Conservation (phyloP, 2,113 vertebrate genomes). For the Seriola quinqueradiata region DNA sequence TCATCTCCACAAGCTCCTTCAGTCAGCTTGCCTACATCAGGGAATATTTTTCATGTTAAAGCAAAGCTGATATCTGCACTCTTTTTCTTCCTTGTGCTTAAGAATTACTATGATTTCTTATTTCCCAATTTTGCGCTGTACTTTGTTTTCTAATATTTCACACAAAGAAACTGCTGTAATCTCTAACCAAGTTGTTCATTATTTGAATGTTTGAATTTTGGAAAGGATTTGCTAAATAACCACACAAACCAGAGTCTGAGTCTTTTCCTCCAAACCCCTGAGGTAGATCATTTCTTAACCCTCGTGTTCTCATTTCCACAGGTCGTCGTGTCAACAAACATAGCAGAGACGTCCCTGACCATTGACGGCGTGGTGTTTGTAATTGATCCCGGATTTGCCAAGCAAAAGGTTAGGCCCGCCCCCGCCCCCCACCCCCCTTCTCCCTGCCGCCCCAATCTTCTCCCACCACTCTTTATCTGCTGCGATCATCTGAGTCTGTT, state of each 20-base stretch:
- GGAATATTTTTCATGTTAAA: constrained; percentile 36
- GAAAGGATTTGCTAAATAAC: not conserved
- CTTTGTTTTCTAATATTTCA: not conserved
- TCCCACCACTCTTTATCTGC: constrained; percentile 71
- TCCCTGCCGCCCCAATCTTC: constrained; percentile 25
- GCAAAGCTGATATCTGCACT: constrained; percentile 30
- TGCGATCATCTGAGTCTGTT: constrained; percentile 77
- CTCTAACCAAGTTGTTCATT: not conserved
- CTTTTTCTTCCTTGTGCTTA: not conserved
- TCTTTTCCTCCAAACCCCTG: not conserved
- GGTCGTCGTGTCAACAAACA: constrained; percentile 98
- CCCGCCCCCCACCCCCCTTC: not conserved
- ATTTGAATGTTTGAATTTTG: not conserved
- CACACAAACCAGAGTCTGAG: not conserved
- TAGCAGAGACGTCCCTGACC: constrained; percentile 97
- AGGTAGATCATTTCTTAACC: constrained; percentile 41
- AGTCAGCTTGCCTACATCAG: constrained; percentile 35
- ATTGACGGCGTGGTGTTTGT: constrained; percentile 98
- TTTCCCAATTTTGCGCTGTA: not conserved
- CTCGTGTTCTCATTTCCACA: constrained; percentile 72
- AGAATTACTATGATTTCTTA: constrained; percentile 10
- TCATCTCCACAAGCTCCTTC: constrained; percentile 52
- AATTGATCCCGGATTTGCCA: constrained; percentile 98
- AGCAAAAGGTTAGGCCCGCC: constrained; percentile 92
- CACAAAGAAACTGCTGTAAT: not conserved